Base-by-base conservation (phyloP, 2,113 vertebrate genomes). In the Arenaria interpres region DNA sequence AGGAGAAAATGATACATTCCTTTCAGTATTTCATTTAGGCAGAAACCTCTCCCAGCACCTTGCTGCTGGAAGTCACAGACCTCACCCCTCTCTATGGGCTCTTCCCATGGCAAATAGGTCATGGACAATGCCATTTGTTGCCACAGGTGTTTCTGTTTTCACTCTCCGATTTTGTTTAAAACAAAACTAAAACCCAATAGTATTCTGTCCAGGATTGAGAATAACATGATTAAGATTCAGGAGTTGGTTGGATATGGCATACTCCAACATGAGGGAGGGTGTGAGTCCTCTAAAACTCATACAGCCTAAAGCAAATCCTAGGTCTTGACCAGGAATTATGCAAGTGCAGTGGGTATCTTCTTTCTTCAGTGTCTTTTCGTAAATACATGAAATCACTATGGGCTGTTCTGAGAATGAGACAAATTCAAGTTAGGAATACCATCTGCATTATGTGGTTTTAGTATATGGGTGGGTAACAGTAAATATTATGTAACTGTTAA, bases 391-490 rank as follows among this genome's bases (percentile, higher is more conserved):
- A 93, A 88, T 83, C 78, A 85, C 66, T 6, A 1, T 80, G 51
- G 75, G 54, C 77, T 87, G 8, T 88, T 91, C 84, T 68, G 89
- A 79, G 78, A 87, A 79, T 79, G 37, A 91, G 75, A 84, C 43
- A 90, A 78, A 89, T 68, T 87, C 15, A 3, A 67, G 14, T 87
- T 77, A 77, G 73, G 54, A 94, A 87, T 95, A 71, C 86, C 84
- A 89, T 39, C 89, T 88, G 88, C 56, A 83, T 93, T 88, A 91
- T 87, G 87, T 90, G 56, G 23, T 79, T 63, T 93, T 69, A 69
- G 41, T 92, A 46, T 60, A 94, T 75, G 95, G 95, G 95, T 90
- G 90, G 91, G 66, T 97, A 95, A 68, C 51, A 91, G 78, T 67
- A 87, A 81, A 64, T 92, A n/a, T 94, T 95, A 93, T 67, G 87